Evolutionary conservation across 2,797 vertebrate genomes (phyloP).

Genomic region (Tympanoctomys barrerae): DNA sequence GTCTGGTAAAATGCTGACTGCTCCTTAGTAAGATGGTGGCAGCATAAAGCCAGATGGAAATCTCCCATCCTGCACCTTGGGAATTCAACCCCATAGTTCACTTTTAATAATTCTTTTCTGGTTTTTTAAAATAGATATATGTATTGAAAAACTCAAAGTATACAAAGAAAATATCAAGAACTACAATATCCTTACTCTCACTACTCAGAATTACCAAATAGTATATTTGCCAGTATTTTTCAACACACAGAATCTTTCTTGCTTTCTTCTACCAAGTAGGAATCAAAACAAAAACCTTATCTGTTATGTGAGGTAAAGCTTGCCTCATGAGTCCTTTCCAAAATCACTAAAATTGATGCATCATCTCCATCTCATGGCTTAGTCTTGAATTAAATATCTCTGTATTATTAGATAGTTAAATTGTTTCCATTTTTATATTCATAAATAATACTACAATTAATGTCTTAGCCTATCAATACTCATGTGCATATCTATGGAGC

Average conservation of each 20-base stretch:
- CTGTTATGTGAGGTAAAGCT: not conserved
- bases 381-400: not conserved
- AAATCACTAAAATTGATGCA: not conserved
- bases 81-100: not conserved
- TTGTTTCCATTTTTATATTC: conserved; percentile 48
- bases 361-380: not conserved
- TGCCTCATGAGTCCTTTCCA: conserved; percentile 9
- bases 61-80: not conserved
- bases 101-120: conserved; percentile 35
- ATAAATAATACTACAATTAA: conserved; percentile 32
- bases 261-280: not conserved
- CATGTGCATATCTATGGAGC: not conserved
- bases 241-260: not conserved
- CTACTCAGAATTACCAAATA: conserved; percentile 13
- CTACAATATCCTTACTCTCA: conserved; percentile 15
- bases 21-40: not conserved
- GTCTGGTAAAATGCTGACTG: not conserved
- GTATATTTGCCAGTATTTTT: conserved; percentile 31
- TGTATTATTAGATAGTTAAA: conserved; percentile 57
- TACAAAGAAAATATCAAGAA: conserved; percentile 23
- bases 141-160: not conserved
- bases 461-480: conserved; percentile 20
- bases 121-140: conserved; percentile 7
- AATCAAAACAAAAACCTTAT: conserved; percentile 23
- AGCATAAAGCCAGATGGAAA: not conserved